Percentiles rank a stretch among this genome's conserved stretches.
Conservation (phyloP, 1,140 invertebrate genomes). For the Musca vetustissima region DNA sequence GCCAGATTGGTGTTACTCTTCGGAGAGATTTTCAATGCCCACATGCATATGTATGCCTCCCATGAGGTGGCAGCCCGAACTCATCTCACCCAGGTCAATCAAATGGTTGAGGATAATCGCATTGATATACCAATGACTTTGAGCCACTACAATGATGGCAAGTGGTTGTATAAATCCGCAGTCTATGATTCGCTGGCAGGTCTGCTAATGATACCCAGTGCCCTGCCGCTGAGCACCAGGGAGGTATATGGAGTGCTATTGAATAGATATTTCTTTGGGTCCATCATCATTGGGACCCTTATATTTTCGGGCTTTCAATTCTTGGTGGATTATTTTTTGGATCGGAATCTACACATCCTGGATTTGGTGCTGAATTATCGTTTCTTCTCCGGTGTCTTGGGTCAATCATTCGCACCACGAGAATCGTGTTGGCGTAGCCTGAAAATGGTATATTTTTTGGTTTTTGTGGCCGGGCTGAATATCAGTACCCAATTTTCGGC, state of each 20-base stretch:
- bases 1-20: no score
- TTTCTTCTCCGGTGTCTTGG: background rate
- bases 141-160: background rate
- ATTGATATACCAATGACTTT: background rate
- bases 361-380: background rate
- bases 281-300: background rate
- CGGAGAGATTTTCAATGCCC: no score
- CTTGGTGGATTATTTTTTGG: background rate
- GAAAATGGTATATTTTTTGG: background rate
- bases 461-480: background rate
- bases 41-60: no score
- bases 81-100: no score
- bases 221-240: no score
- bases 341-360: no score
- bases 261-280: background rate
- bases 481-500: constrained; percentile 2
- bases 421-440: background rate
- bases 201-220: background rate
- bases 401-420: background rate
- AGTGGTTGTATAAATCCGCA: background rate
- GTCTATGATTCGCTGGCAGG: background rate
- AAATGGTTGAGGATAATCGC: no score
- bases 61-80: no score
- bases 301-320: background rate
- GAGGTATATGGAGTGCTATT: background rate